These are phyloP conservation scores for Chlorodrepanis virens DNA, from an alignment of 2,113 vertebrate genomes.

Conservation along the genomic window DNA sequence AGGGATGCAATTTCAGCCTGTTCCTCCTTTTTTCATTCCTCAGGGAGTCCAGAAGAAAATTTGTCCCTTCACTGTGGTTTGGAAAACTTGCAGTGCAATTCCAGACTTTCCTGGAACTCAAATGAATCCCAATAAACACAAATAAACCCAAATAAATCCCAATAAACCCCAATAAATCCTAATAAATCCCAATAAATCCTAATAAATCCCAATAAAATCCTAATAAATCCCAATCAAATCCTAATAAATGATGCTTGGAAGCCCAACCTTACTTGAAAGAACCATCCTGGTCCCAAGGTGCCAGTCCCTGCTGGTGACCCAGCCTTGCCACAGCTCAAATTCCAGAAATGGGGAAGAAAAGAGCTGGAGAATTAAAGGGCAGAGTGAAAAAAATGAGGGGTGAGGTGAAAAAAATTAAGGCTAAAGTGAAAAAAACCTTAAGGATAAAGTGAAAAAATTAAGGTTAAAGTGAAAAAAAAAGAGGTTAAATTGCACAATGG, in stretches of 20 bases:
- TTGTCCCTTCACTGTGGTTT: rapidly evolving
- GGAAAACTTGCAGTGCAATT: neutral
- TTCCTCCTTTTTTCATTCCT: neutral
- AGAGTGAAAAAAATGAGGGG: neutral
- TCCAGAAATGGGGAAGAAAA: neutral
- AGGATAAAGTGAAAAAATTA: neutral
- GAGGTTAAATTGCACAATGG: neutral
- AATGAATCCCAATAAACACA: neutral
- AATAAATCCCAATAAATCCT: too few relatives aligned
- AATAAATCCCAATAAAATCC: too few relatives aligned
- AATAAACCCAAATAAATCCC: neutral
- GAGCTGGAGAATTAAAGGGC: neutral
- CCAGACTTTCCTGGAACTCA: neutral
- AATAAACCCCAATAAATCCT: too few relatives aligned
- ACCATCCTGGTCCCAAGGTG: neutral
- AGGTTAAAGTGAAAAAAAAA: neutral
- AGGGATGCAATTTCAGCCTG: neutral
- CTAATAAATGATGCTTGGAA: neutral
- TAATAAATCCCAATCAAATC: too few relatives aligned
- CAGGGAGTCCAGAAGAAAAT: neutral
- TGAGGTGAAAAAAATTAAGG: neutral
- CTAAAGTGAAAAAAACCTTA: neutral
- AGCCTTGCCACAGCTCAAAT: neutral
- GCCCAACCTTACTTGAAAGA: neutral
- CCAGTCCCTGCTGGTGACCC: neutral